Evolutionary conservation across 1,140 invertebrate genomes (phyloP), one percentile per base, ranked within the genome.

Genomic region (Calliopsis andreniformis): DNA sequence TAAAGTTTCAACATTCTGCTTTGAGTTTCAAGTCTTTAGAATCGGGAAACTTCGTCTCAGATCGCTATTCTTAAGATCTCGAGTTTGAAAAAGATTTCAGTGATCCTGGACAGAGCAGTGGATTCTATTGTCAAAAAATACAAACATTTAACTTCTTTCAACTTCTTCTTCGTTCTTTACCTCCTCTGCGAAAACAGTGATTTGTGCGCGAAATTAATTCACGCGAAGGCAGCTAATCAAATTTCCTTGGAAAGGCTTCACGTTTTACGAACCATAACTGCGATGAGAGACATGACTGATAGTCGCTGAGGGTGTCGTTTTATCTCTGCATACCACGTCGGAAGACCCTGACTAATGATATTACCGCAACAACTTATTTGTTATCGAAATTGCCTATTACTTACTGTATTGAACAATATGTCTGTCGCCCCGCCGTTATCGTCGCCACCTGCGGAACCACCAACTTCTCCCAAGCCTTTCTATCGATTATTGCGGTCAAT

Each of bases 361-460:
- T 77, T 66, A 67, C 68, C 53, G 68, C 58, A 72, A 66, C 69
- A 68, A 80, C 80, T 78, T 82, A 82, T 82, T 82, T 82, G 79
- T 72, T 72, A 78, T 70, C 69, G 79, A 81, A 78, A 82, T 78
- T 82, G 73, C 75, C 79, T 82, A 63, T 82, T 78, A 78, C 56
- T 72, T 82, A 53, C 63, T 10, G 59, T 53, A 73, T 82, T 72
- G 67, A 28, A 68, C 73, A 28, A 82, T 82, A 78, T 64, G 62
- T 82, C 80, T 58, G 68, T 62, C 61, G 68, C 51, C 59, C 25
- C 30, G 35, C 59, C 43, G 42, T 4, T 23, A 32, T 78, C 64
- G 67, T 56, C 70, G 63, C 55, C 64, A 43, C 20, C 61, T 51
- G 16, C 56, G 42, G 14, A 77, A 55, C 35, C 63, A 16, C 20